phyloP scores from a whole-genome alignment of 2,888 invertebrate species.

The Stictocephala bisonia region DNA sequence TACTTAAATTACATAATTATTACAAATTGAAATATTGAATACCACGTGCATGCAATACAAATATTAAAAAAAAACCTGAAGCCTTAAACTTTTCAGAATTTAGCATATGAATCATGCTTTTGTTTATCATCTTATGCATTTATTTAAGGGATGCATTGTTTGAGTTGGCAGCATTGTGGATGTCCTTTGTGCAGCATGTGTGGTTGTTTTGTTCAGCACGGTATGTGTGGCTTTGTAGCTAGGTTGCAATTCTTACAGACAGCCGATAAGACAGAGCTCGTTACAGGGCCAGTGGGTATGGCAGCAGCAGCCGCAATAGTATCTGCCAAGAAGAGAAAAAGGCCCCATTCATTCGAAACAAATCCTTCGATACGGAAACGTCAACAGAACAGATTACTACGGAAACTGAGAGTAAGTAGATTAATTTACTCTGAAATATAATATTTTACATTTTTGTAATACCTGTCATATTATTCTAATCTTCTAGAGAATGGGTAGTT shows the following conservation, averaged over 20 bases:
- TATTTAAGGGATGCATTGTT: too few relatives aligned
- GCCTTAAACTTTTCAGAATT: too few relatives aligned
- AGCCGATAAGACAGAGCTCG: conserved; percentile 3
- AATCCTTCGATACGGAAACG: conserved; percentile 96
- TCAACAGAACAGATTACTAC: conserved; percentile 91
- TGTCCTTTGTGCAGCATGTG: too few relatives aligned
- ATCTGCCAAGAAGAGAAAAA: conserved; percentile 93
- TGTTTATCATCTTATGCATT: too few relatives aligned
- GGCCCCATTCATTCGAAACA: conserved; percentile 96
- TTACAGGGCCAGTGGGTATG: conserved; percentile 89
- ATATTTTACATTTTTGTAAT: conserved; percentile 25
- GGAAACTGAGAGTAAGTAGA: conserved; percentile 80
- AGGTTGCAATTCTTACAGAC: not conserved
- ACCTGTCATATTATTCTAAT: not conserved
- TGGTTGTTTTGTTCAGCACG: conserved; percentile 9
- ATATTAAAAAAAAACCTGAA: too few relatives aligned
- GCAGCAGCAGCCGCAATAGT: conserved; percentile 97
- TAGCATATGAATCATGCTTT: too few relatives aligned
- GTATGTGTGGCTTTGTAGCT: not conserved
- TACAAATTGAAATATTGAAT: too few relatives aligned
- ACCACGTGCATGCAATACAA: too few relatives aligned
- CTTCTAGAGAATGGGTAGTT: conserved; percentile 2
- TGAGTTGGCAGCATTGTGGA: too few relatives aligned
- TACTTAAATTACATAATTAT: too few relatives aligned
- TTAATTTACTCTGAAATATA: too few relatives aligned